phyloP scores from a whole-genome alignment of 1,140 invertebrate genomes.

The Protaetia brevitarsis region DNA sequence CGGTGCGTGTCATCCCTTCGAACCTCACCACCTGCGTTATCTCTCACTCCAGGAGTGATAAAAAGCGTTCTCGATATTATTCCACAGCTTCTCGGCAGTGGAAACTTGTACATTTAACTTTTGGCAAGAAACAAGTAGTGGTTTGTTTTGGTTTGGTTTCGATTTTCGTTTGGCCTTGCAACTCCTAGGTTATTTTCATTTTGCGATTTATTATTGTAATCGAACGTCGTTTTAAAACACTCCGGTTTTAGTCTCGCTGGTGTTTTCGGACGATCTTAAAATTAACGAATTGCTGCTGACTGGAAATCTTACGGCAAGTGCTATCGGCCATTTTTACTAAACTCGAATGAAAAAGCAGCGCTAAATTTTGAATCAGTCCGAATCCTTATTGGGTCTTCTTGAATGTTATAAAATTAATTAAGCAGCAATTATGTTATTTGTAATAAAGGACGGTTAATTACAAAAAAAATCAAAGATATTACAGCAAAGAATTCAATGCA shows the following conservation, averaged over 20 bases:
- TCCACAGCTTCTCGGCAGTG: background rate
- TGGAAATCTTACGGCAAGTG: background rate
- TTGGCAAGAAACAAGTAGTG: background rate
- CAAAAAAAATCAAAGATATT: too few species aligned
- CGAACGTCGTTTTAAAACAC: background rate
- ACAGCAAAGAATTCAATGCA: too few species aligned
- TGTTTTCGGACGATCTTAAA: slow-evolving; percentile 1
- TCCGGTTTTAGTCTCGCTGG: background rate
- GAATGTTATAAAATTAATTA: too few species aligned
- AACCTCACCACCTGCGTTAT: background rate
- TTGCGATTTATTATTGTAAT: background rate
- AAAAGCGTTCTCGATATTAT: background rate
- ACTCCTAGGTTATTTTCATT: background rate
- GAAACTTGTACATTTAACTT: slow-evolving; percentile 6
- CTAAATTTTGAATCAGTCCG: background rate
- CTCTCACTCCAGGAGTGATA: background rate
- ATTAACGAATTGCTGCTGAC: background rate
- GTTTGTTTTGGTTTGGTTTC: background rate
- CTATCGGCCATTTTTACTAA: slow-evolving; percentile 11
- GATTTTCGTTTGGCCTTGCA: background rate
- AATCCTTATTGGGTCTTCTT: too few species aligned
- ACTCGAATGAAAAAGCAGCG: background rate
- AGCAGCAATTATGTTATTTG: too few species aligned
- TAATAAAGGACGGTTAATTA: too few species aligned
- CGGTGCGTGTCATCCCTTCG: background rate